A percentile compares a stretch with the other conserved stretches of the same genome.
phyloP scores from a whole-genome alignment of 2,797 vertebrate genomes.

The Chiropotes sagulatus region DNA sequence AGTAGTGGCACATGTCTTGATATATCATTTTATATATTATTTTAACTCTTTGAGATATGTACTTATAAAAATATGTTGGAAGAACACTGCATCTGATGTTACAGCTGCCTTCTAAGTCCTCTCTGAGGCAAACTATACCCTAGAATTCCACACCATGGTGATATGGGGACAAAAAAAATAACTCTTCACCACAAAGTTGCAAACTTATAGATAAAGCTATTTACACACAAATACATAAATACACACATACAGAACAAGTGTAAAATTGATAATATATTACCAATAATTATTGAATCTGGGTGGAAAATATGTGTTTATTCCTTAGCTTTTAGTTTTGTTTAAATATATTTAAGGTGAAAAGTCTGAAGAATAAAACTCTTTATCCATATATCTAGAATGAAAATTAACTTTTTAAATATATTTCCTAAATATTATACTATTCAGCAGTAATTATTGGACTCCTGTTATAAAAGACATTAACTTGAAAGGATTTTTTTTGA shows the following conservation, averaged over 20 bases:
- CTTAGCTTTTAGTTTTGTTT: neutral
- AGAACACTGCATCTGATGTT: neutral
- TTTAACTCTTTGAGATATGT: neutral
- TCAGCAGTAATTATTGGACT: neutral
- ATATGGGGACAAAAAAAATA: neutral
- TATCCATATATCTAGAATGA: neutral
- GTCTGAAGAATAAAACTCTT: neutral
- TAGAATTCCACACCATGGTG: neutral
- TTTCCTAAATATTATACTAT: neutral
- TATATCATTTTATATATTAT: neutral
- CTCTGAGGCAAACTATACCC: neutral
- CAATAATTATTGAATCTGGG: neutral
- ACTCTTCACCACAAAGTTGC: neutral
- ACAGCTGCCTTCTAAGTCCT: neutral
- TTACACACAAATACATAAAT: neutral
- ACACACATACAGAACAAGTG: neutral
- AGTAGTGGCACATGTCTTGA: neutral
- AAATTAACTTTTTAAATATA: neutral
- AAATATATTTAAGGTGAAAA: slow-evolving; percentile 8
- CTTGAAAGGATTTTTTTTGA: slow-evolving; percentile 22
- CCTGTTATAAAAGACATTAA: neutral
- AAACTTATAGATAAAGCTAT: neutral
- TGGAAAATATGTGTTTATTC: neutral
- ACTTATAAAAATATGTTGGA: neutral
- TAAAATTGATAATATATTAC: neutral